Evolutionary conservation across 2,113 vertebrate genomes (phyloP), one percentile per base, ranked within the genome.

Genomic region (Ctenomys sociabilis): DNA sequence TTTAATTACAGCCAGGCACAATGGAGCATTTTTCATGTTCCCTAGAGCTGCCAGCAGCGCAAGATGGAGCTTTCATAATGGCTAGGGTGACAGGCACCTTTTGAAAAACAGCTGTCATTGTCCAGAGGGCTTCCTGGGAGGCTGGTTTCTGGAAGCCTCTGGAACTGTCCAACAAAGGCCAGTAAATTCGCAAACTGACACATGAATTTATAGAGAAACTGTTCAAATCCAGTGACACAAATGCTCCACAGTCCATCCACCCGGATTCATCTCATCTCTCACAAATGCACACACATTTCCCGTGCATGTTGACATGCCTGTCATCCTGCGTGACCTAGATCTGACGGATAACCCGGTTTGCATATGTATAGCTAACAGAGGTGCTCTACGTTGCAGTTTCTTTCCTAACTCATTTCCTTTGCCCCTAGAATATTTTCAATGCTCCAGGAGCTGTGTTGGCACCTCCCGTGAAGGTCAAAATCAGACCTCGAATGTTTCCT

Each of bases 1-100:
- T 97, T 98, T 98, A 98, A 98, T 98, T 98, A 98, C 87, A 82
- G 87, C 30, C 9, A 90, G 90, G 96, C 80, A 90, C 92, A 95
- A 72, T 70, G 80, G 92, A 96, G 85, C 90, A 96, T 97, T 98
- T 97, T 97, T 97, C 97, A 97, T 64, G 90, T 93, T 91, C 96
- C 97, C 26, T 2, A 91, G 92, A 97, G 97, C 97, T 37, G 70
- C 70, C 97, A 94, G 37, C n/a, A 40, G 92, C 78, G 94, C 97
- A 94, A 97, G 97, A 96, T 90, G 96, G 77, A 68, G 96, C 92
- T 97, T 88, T 85, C 37, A 87, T 66, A 49, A 1, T 0, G 52
- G 96, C 88, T 97, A 88, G 87, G 95, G 88, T 73, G 83, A 92
- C 85, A 91, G 93, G 73, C 43, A 63, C 28, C 95, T 59, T 95